Percentiles rank a stretch among this genome's conserved stretches.
These are phyloP conservation scores for Sternarchorhynchus goeldii DNA, from an alignment of 2,797 vertebrate genomes.

Conservation along the genomic window DNA sequence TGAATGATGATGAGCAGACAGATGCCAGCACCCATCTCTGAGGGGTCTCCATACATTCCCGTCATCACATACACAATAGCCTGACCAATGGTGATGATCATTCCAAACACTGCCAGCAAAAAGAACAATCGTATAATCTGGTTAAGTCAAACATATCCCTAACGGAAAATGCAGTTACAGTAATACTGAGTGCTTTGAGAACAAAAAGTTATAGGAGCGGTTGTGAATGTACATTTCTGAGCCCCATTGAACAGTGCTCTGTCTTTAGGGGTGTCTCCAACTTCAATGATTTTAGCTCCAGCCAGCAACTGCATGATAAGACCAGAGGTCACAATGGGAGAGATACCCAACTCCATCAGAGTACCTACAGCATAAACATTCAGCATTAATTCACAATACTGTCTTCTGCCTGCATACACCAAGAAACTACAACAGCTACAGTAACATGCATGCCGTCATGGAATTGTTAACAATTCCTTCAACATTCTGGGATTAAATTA, in stretches of 20 bases:
- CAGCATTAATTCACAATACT: too few species aligned
- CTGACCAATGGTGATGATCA: slow-evolving; percentile 99
- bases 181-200: too few species aligned
- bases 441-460: too few species aligned
- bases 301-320: slow-evolving; percentile 99
- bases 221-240: slow-evolving; percentile 82
- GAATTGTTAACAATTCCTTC: too few species aligned
- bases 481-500: too few species aligned
- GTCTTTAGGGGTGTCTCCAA: slow-evolving; percentile 97
- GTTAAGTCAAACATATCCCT: not conserved
- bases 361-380: slow-evolving; percentile 77
- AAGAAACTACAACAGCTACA: not conserved
- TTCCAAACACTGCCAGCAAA: slow-evolving; percentile 82
- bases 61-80: slow-evolving; percentile 99
- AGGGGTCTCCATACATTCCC: slow-evolving; percentile 98
- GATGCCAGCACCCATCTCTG: slow-evolving; percentile 99
- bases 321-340: slow-evolving; percentile 97
- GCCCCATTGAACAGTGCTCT: slow-evolving; percentile 98
- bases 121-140: not conserved
- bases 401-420: too few species aligned
- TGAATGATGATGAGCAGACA: slow-evolving; percentile 98
- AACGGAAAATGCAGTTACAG: not conserved
- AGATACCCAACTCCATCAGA: slow-evolving; percentile 98
- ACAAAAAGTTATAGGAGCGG: too few species aligned
- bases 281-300: slow-evolving; percentile 98